Percentiles rank a stretch among this genome's conserved stretches.
phyloP scores from a whole-genome alignment of 2,888 invertebrate species.

The Gonocerus acuteangulatus region DNA sequence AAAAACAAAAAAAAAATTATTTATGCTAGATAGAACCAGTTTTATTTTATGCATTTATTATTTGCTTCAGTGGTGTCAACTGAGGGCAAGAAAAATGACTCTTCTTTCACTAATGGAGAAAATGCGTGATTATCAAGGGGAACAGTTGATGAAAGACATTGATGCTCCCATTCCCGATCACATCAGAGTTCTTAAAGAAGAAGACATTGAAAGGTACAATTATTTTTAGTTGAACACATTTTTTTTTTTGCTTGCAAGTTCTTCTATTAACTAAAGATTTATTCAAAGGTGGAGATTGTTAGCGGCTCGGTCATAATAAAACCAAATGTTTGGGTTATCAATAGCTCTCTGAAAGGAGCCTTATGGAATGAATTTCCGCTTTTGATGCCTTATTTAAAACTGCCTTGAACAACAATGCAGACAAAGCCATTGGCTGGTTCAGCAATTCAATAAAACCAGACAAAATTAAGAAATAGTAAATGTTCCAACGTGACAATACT shows the following conservation, averaged over 20 bases:
- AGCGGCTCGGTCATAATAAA: no score
- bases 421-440: no score
- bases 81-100: constrained; percentile 75
- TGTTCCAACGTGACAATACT: no score
- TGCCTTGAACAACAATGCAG: no score
- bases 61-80: constrained; percentile 71
- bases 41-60: no score
- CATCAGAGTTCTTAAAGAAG: constrained; percentile 72
- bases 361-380: no score
- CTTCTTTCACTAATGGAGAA: constrained; percentile 74
- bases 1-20: no score
- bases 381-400: no score
- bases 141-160: constrained; percentile 68
- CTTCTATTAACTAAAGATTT: neutral
- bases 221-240: neutral
- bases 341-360: neutral
- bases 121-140: constrained; percentile 85
- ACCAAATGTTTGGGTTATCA: neutral
- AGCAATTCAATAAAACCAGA: no score
- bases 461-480: no score
- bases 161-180: constrained; percentile 78
- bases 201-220: constrained; percentile 66
- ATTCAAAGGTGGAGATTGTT: no score
- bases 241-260: neutral
- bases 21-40: no score